Evolutionary conservation across 1,140 invertebrate species (phyloP).

Genomic region (Ips typographus): DNA sequence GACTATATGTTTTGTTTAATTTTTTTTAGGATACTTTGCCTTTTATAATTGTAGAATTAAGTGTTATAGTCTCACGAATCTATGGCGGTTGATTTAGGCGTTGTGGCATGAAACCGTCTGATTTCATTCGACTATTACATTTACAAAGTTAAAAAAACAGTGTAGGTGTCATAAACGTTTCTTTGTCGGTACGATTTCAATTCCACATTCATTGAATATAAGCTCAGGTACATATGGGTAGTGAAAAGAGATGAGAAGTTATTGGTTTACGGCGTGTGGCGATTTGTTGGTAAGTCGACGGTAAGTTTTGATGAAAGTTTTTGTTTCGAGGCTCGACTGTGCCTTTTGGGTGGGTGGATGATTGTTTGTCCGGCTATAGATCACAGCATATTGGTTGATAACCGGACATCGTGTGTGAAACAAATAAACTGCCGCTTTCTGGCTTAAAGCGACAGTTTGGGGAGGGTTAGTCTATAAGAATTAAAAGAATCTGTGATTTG

Average conservation of each 20-base stretch:
- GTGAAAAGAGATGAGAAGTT: slow-evolving; percentile 32
- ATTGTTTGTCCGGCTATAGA: slow-evolving; percentile 28
- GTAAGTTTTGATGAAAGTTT: slow-evolving; percentile 48
- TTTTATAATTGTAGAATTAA: no score
- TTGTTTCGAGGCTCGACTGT: slow-evolving; percentile 46
- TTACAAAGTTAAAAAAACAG: no score
- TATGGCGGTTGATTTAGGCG: background rate
- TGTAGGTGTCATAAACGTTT: background rate
- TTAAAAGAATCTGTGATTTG: slow-evolving; percentile 52
- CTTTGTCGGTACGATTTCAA: slow-evolving; percentile 3
- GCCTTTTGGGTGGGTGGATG: slow-evolving; percentile 46
- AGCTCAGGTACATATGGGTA: slow-evolving; percentile 48
- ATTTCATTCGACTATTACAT: no score
- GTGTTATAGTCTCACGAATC: background rate
- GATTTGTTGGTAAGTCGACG: slow-evolving; percentile 30
- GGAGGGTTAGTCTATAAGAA: slow-evolving; percentile 37
- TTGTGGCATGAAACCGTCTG: no score
- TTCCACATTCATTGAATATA: slow-evolving; percentile 6
- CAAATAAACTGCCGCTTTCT: slow-evolving; percentile 33
- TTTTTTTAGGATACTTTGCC: no score
- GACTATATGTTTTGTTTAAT: no score
- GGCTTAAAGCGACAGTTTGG: slow-evolving; percentile 31
- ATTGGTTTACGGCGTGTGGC: slow-evolving; percentile 11
- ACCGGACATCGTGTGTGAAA: slow-evolving; percentile 19
- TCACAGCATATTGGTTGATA: slow-evolving; percentile 7